Evolutionary conservation across 92 coral and sea anemone species (phyloP).

Genomic region (Parazoanthus darwini): DNA sequence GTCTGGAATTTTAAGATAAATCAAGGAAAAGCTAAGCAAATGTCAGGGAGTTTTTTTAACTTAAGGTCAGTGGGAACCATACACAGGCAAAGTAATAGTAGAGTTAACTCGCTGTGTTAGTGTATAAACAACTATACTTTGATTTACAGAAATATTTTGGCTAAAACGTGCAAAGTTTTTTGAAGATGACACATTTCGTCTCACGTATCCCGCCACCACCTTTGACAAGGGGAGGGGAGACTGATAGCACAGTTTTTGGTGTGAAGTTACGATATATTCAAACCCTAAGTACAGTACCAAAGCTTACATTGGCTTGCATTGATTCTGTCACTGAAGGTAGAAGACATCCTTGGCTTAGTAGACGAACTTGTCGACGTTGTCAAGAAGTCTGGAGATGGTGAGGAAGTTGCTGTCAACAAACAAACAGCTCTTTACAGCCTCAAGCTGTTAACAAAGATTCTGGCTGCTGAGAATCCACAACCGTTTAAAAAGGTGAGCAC

Average conservation of each 20-base stretch:
- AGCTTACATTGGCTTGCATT: background rate
- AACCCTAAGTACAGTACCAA: background rate
- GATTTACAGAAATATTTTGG: too few relatives aligned
- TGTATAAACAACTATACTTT: background rate
- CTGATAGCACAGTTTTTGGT: background rate
- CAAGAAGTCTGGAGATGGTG: constrained; percentile 52
- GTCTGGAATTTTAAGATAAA: too few relatives aligned
- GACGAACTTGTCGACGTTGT: constrained; percentile 66
- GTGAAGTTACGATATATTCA: background rate
- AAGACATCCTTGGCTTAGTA: constrained; percentile 58
- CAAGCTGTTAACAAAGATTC: constrained; percentile 71
- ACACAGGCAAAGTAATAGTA: too few relatives aligned
- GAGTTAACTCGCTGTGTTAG: background rate
- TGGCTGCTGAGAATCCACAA: constrained; percentile 72
- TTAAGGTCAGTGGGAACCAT: too few relatives aligned
- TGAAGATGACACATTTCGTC: background rate
- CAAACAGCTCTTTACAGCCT: constrained; percentile 92
- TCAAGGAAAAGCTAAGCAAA: too few relatives aligned
- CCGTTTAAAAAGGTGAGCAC: constrained; percentile 74
- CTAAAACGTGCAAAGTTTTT: background rate
- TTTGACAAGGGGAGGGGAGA: background rate
- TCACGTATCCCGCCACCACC: background rate
- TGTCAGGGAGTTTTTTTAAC: too few relatives aligned
- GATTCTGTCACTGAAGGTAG: constrained; percentile 46
- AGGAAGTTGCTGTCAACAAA: constrained; percentile 73